Conservation (phyloP, 1,140 invertebrate genomes). For the Aphaenogaster floridana region DNA sequence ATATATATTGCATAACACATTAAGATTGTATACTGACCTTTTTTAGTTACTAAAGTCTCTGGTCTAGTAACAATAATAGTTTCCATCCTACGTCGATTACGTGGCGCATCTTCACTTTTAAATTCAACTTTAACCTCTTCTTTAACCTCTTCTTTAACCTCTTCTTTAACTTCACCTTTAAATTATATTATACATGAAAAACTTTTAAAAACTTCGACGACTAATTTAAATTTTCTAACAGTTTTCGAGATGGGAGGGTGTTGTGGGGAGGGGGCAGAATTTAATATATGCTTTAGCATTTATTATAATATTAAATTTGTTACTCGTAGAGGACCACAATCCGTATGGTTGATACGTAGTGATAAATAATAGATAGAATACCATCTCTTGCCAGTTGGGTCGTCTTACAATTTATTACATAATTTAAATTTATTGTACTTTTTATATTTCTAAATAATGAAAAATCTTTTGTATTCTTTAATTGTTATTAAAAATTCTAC, state of each 20-base stretch:
- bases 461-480: background rate
- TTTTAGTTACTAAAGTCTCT: slow-evolving; percentile 61
- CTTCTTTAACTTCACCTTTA: background rate
- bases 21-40: slow-evolving; percentile 62
- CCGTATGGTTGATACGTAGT: too few species aligned
- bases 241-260: too few species aligned
- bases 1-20: background rate
- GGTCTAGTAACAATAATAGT: slow-evolving; percentile 67
- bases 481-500: too few species aligned
- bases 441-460: too few species aligned
- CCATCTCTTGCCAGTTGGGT: too few species aligned
- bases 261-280: too few species aligned
- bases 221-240: background rate
- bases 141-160: background rate
- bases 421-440: background rate
- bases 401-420: too few species aligned
- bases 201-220: background rate
- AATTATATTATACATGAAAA: slow-evolving; percentile 11
- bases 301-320: too few species aligned
- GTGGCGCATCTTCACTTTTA: background rate
- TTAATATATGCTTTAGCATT: too few species aligned
- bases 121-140: background rate
- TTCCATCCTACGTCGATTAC: background rate
- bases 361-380: too few species aligned
- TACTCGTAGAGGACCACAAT: too few species aligned